phyloP scores from a whole-genome alignment of 2,888 invertebrate genomes.

The Candidula unifasciata region DNA sequence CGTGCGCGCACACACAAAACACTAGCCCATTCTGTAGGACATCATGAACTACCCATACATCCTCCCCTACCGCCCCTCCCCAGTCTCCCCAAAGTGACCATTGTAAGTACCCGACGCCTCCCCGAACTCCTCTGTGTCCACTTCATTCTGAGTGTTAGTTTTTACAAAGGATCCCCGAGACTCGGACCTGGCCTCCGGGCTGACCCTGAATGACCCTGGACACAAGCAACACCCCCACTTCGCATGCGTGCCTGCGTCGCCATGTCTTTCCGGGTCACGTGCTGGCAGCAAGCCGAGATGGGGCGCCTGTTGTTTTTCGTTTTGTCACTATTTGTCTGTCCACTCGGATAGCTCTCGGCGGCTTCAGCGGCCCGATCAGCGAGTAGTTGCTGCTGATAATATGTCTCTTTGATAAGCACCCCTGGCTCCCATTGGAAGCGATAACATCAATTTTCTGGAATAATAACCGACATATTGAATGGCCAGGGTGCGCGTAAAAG shows the following conservation, averaged over 20 bases:
- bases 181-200: slow-evolving; percentile 1
- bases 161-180: slow-evolving; percentile 9
- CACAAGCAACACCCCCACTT: slow-evolving; percentile 33
- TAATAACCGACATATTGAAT: slow-evolving; percentile 23
- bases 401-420: slow-evolving; percentile 40
- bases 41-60: too few relatives aligned
- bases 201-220: slow-evolving; percentile 31
- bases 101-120: slow-evolving; percentile 10
- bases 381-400: slow-evolving; percentile 36
- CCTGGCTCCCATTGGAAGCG: not conserved
- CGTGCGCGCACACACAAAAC: too few relatives aligned
- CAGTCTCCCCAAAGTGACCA: not conserved
- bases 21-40: too few relatives aligned
- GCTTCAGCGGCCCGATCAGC: slow-evolving; percentile 2
- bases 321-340: slow-evolving; percentile 51
- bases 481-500: slow-evolving; percentile 23
- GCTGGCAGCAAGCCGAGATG: slow-evolving; percentile 6
- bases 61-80: too few relatives aligned
- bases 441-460: slow-evolving; percentile 36
- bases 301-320: slow-evolving; percentile 38
- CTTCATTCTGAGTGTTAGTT: not conserved
- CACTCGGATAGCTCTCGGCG: slow-evolving; percentile 25
- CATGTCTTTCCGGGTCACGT: slow-evolving; percentile 42
- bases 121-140: slow-evolving; percentile 4
- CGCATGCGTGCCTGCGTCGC: slow-evolving; percentile 47